Percentiles rank a stretch among this genome's conserved stretches.
Conservation (phyloP, 2,113 vertebrate genomes). For the Echinops telfairi region DNA sequence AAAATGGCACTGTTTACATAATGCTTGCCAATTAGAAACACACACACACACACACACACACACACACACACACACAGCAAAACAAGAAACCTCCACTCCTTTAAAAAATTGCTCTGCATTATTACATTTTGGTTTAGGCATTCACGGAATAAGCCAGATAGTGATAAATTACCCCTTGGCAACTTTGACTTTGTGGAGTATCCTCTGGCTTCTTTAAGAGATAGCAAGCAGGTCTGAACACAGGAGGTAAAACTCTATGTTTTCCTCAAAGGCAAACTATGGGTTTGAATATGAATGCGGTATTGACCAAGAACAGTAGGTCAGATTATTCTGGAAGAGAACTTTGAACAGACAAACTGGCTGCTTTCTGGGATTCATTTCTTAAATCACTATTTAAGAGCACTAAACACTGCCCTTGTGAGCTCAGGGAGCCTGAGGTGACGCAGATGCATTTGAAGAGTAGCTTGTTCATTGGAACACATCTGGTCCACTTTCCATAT, state of each 20-base stretch:
- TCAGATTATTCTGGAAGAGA: slow-evolving; percentile 29
- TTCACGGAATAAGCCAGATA: not conserved
- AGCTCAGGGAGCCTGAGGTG: slow-evolving; percentile 20
- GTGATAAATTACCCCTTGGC: not conserved
- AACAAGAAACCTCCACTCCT: not conserved
- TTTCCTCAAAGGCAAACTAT: slow-evolving; percentile 17
- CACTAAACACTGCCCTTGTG: not conserved
- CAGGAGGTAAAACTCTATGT: slow-evolving; percentile 4
- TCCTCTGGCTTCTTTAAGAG: not conserved
- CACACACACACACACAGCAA: not conserved
- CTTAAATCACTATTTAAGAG: slow-evolving; percentile 49
- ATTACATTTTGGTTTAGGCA: not conserved
- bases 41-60: not conserved
- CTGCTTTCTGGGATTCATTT: slow-evolving; percentile 16
- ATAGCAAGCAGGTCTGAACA: not conserved
- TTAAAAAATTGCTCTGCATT: not conserved
- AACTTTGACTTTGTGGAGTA: not conserved
- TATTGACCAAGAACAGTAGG: slow-evolving; percentile 15
- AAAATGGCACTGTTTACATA: slow-evolving; percentile 18
- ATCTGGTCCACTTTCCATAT: not conserved
- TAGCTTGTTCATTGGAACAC: slow-evolving; percentile 34
- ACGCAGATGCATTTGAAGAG: not conserved
- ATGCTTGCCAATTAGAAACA: not conserved
- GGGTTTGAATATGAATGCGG: not conserved
- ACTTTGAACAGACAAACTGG: not conserved